A percentile compares a stretch with the other conserved stretches of the same genome.
Evolutionary conservation across 2,113 vertebrate species (phyloP).

Genomic region (Ploceus nigricollis): DNA sequence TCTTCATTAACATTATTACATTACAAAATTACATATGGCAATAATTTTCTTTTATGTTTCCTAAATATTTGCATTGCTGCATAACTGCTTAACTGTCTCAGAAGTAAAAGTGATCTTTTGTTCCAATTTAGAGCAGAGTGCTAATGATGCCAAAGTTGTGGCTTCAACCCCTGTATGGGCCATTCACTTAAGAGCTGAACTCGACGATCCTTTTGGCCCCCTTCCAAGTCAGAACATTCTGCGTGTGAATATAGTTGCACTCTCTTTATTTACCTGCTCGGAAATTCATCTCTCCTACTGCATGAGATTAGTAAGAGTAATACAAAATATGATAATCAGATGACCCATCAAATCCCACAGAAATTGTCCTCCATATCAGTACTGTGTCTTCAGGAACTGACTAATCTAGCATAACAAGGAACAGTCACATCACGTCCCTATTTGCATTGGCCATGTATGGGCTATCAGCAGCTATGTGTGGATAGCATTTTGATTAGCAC

Average conservation of each 20-base stretch:
- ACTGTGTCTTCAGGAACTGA: not conserved
- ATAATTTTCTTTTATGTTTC: not conserved
- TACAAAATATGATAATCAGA: constrained; percentile 29
- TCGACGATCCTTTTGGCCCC: not conserved
- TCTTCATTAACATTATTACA: not conserved
- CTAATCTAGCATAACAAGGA: constrained; percentile 12
- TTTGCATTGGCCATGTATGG: not conserved
- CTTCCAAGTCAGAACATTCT: not conserved
- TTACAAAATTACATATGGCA: not conserved
- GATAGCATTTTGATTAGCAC: constrained; percentile 24
- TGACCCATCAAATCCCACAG: constrained; percentile 13
- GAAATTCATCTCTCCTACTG: not conserved
- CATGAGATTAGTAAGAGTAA: constrained; percentile 3
- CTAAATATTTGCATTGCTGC: not conserved
- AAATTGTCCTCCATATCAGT: not conserved
- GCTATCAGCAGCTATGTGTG: not conserved
- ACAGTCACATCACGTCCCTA: constrained; percentile 22
- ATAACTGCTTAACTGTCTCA: not conserved
- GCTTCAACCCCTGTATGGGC: not conserved
- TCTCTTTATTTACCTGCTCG: not conserved
- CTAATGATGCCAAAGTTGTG: not conserved
- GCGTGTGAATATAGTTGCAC: not conserved
- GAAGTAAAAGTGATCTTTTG: not conserved
- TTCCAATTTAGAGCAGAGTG: not conserved
- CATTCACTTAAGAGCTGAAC: not conserved